phyloP scores from a whole-genome alignment of 2,113 vertebrate species.

The Pseudolaguvia tuberculata region DNA sequence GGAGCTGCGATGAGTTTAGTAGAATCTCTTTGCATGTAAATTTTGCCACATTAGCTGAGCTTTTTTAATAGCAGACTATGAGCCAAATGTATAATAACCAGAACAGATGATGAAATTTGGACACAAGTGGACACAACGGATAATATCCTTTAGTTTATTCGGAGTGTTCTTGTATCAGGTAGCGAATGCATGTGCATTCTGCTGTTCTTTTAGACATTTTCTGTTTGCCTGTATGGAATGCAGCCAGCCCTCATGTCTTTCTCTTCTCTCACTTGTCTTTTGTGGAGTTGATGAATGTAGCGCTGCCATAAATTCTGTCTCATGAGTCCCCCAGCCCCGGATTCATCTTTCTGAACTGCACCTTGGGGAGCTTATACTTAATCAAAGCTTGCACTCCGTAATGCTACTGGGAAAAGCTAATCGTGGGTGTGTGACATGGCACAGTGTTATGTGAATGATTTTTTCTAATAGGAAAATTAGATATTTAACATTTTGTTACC shows the following conservation, averaged over 20 bases:
- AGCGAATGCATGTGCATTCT: neutral
- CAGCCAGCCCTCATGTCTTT: slow-evolving; percentile 26
- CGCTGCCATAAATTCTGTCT: slow-evolving; percentile 32
- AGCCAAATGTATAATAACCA: slow-evolving; percentile 12
- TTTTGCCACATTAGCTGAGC: neutral
- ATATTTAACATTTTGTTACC: slow-evolving; percentile 8
- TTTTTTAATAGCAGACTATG: neutral
- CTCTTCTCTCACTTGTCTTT: slow-evolving; percentile 38
- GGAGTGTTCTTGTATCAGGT: neutral
- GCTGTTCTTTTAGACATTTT: slow-evolving; percentile 1
- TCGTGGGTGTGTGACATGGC: neutral
- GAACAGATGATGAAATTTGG: neutral
- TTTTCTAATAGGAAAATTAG: neutral
- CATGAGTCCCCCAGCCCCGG: slow-evolving; percentile 29
- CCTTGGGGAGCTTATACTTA: slow-evolving; percentile 40
- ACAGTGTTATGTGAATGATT: neutral
- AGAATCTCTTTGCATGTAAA: neutral
- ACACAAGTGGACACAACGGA: neutral
- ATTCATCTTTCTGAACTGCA: slow-evolving; percentile 45
- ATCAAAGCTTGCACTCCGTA: slow-evolving; percentile 39
- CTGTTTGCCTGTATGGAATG: slow-evolving; percentile 12
- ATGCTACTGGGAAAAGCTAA: slow-evolving; percentile 33
- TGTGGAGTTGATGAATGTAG: slow-evolving; percentile 33
- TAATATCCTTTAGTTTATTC: neutral
- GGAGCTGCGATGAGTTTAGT: neutral